Percentiles rank a stretch among this genome's conserved stretches.
These are phyloP conservation scores for Tiliqua scincoides DNA, from an alignment of 2,113 vertebrate species.

Conservation along the genomic window DNA sequence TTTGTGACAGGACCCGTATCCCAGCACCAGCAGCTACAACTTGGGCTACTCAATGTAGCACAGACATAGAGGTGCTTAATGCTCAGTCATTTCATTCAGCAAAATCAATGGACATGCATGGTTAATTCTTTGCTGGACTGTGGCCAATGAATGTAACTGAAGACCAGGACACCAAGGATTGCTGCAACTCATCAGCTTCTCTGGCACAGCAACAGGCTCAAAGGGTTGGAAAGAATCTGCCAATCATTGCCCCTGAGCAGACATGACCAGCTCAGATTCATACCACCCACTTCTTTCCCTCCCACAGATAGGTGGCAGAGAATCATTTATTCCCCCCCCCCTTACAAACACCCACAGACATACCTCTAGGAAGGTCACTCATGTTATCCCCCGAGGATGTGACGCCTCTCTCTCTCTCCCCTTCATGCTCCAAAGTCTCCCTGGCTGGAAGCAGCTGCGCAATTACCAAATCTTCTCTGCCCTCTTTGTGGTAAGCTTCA, in stretches of 20 bases:
- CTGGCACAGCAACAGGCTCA: not conserved
- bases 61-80: not conserved
- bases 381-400: not conserved
- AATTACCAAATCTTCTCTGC: not conserved
- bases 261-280: not conserved
- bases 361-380: slow-evolving; percentile 1
- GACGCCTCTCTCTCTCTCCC: not conserved
- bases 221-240: not conserved
- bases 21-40: not conserved
- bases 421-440: not conserved
- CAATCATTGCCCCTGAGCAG: not conserved
- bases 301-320: no score
- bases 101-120: not conserved
- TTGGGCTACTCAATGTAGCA: not conserved
- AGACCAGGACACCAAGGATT: not conserved
- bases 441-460: not conserved
- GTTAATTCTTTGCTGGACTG: not conserved
- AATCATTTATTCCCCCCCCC: no score
- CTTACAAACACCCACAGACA: not conserved
- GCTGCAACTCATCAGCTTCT: no score
- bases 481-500: not conserved
- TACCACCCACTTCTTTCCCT: not conserved
- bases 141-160: not conserved
- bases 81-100: not conserved
- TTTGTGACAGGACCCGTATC: not conserved